Conservation (phyloP, 2,888 invertebrate species). For the Notodonta dromedarius region DNA sequence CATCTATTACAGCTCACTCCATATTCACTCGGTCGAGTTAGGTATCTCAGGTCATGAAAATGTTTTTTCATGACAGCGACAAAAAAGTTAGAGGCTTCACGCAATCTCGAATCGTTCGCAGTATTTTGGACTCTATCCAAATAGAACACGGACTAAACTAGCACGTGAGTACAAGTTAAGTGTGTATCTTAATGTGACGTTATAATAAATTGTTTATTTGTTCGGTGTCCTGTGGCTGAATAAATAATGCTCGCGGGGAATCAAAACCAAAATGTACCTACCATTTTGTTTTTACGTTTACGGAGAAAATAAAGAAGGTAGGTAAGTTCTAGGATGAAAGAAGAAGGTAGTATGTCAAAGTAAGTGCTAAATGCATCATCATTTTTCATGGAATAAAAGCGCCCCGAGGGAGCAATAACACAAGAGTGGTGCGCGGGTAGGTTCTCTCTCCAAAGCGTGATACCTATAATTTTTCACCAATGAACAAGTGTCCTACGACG, state of each 20-base stretch:
- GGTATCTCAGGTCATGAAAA: not conserved
- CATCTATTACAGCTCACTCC: too few relatives aligned
- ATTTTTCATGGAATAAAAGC: not conserved
- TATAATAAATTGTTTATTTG: constrained; percentile 3
- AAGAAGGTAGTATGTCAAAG: not conserved
- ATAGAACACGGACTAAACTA: not conserved
- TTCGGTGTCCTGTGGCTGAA: not conserved
- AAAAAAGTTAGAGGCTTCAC: not conserved
- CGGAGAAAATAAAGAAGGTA: too few relatives aligned
- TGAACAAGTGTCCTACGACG: too few relatives aligned
- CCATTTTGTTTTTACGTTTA: too few relatives aligned
- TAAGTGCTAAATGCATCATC: not conserved
- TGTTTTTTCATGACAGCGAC: constrained; percentile 2
- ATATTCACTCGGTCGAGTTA: too few relatives aligned
- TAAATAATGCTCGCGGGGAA: not conserved
- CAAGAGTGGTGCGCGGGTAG: not conserved
- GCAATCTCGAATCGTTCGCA: not conserved
- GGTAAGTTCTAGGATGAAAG: too few relatives aligned
- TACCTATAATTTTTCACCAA: not conserved
- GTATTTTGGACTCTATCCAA: not conserved
- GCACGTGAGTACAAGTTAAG: not conserved
- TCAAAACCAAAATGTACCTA: not conserved
- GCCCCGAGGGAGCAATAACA: not conserved
- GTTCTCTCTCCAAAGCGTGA: too few relatives aligned
- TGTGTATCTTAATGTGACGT: not conserved